Evolutionary conservation across 2,888 invertebrate genomes (phyloP).

Genomic region (Drosophila formosana): DNA sequence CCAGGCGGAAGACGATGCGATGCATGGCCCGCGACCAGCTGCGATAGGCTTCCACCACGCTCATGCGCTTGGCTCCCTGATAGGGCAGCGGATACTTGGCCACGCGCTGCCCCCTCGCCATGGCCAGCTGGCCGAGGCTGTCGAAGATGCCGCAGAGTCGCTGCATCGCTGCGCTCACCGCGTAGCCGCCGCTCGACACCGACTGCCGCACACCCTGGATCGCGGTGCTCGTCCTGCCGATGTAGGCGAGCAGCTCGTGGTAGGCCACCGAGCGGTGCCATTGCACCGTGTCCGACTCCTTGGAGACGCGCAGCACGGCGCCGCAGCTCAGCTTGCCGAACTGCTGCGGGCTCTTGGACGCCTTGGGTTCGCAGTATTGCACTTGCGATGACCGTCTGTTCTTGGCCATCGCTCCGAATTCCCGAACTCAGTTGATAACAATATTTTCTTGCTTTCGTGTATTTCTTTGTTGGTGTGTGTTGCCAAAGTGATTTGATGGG

Average conservation of each 20-base stretch:
- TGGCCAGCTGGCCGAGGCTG: conserved; percentile 86
- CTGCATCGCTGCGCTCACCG: conserved; percentile 87
- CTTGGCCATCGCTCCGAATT: not conserved
- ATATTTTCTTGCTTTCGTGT: not conserved
- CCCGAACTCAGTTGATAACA: not conserved
- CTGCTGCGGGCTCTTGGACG: conserved; percentile 2
- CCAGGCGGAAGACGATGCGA: conserved; percentile 87
- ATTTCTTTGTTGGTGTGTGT: not conserved
- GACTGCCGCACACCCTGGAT: conserved; percentile 90
- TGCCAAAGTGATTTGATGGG: no score
- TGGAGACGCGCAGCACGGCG: conserved; percentile 13
- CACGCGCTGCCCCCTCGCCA: not conserved
- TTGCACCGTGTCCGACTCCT: conserved; percentile 22
- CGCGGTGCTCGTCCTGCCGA: conserved; percentile 93
- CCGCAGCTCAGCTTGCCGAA: conserved; percentile 21
- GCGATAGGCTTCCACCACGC: conserved; percentile 90
- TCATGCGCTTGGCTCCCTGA: not conserved
- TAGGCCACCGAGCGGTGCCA: conserved; percentile 91
- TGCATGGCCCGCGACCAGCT: conserved; percentile 91
- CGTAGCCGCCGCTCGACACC: conserved; percentile 84
- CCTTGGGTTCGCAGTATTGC: not conserved
- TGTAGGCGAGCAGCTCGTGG: conserved; percentile 93
- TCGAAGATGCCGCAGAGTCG: conserved; percentile 89
- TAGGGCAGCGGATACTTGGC: not conserved
- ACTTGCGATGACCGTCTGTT: not conserved